These are phyloP conservation scores for Trichogramma evanescens DNA, from an alignment of 2,888 invertebrate genomes.

Conservation along the genomic window DNA sequence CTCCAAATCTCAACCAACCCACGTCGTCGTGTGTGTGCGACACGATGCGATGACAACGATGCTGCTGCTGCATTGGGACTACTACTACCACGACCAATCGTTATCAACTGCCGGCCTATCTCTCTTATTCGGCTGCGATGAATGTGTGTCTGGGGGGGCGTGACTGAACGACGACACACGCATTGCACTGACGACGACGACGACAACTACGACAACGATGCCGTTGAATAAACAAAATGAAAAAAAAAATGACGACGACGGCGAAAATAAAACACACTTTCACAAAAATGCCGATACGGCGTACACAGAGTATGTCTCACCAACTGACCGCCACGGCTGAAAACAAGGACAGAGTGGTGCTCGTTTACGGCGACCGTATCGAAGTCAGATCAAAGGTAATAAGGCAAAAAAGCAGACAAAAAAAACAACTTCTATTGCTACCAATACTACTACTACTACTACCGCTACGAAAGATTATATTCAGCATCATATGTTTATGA, in stretches of 20 bases:
- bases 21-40: too few species aligned
- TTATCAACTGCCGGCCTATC: too few species aligned
- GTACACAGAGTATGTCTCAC: constrained; percentile 46
- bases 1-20: not conserved
- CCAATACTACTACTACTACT: too few species aligned
- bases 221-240: not conserved
- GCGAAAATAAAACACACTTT: not conserved
- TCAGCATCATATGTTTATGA: too few species aligned
- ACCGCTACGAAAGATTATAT: too few species aligned
- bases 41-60: too few species aligned
- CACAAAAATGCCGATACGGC: not conserved
- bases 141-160: too few species aligned
- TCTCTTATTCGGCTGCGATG: too few species aligned
- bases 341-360: constrained; percentile 51
- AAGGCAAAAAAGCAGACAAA: too few species aligned
- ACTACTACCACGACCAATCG: too few species aligned
- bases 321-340: constrained; percentile 47
- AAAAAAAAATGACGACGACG: not conserved
- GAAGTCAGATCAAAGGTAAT: constrained; percentile 51
- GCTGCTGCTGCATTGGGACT: too few species aligned
- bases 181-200: not conserved
- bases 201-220: not conserved
- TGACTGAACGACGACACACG: too few species aligned
- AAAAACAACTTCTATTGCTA: not conserved
- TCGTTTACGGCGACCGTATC: constrained; percentile 52